These are phyloP conservation scores for Drosophila subquinaria DNA, from an alignment of 2,888 invertebrate species.

Conservation along the genomic window DNA sequence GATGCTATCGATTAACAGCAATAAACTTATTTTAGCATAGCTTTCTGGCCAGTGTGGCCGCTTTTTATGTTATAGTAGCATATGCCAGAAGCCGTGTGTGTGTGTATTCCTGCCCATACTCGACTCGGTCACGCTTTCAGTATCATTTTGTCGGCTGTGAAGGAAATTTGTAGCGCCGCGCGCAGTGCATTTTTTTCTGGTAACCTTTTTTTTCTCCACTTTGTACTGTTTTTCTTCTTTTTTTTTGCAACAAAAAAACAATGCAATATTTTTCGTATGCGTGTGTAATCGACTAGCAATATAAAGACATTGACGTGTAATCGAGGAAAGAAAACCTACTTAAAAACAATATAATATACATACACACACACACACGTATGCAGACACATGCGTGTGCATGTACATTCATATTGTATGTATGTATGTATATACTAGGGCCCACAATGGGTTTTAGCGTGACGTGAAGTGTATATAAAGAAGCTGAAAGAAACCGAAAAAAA, in stretches of 20 bases:
- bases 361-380: conserved; percentile 50
- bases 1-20: conserved; percentile 21
- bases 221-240: conserved; percentile 47
- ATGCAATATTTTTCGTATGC: conserved; percentile 43
- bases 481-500: conserved; percentile 45
- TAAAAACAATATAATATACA: conserved; percentile 60
- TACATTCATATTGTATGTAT: conserved; percentile 40
- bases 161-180: conserved; percentile 72
- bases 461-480: conserved; percentile 71
- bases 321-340: conserved; percentile 34
- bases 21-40: not conserved
- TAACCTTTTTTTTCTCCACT: conserved; percentile 67
- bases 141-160: conserved; percentile 68
- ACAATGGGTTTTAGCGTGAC: conserved; percentile 70
- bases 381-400: conserved; percentile 50
- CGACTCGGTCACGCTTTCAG: conserved; percentile 61
- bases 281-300: conserved; percentile 40
- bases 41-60: conserved; percentile 1
- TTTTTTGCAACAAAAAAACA: conserved; percentile 35
- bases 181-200: conserved; percentile 80
- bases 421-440: conserved; percentile 44
- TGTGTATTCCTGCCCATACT: conserved; percentile 26
- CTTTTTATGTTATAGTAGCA: not conserved
- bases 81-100: not conserved
- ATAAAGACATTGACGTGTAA: conserved; percentile 58